Base-by-base conservation (phyloP, 2,888 invertebrate species). In the Meiosimyza decipiens region DNA sequence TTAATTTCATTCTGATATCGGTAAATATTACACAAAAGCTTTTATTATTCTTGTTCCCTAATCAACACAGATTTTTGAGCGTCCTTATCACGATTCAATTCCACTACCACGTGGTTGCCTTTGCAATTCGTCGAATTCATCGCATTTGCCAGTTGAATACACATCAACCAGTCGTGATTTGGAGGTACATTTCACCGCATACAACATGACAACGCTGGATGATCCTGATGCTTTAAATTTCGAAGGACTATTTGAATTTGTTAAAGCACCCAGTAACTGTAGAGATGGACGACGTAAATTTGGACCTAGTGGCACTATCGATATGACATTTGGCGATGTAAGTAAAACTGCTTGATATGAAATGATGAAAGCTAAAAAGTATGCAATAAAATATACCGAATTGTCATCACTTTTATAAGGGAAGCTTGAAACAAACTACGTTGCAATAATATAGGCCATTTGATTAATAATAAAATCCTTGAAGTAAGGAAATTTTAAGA, bases 141-240 rank as follows among this genome's bases (percentile, higher is more conserved):
- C 86, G 28, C 83, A 89, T 73, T 85, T 92, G 73, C 92, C 92
- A 15, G 93, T 94, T 83, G 93, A 93, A 78, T 93, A 94, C 83
- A 91, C 92, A 52, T 95, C 95, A 12, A 90, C 92, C 15, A 91
- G 93, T 68, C 91, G 92, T 77, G 91, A 94, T 51, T 91, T 95
- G 15, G 95, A 95, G 84, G 89, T 96, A 52, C 92, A 93, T 80
- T 95, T 96, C 82, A 92, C 92, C 77, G 93, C 95, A 16, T 90
- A 91, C 72, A 92, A 93, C 79, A 95, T 97, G 97, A 91, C 93
- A 75, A 91, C 95, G 1, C 88, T 93, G 18, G 95, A 96, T 82
- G 95, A 97, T 88, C 95, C 95, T 84, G 91, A 94, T 73, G 92
- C 93, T 64, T 90, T 96, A 78, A 93, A 92, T 82, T 95, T 96